Percentiles rank a stretch among this genome's conserved stretches.
Conservation (phyloP, 2,113 vertebrate genomes). For the Brevimyrus niger region DNA sequence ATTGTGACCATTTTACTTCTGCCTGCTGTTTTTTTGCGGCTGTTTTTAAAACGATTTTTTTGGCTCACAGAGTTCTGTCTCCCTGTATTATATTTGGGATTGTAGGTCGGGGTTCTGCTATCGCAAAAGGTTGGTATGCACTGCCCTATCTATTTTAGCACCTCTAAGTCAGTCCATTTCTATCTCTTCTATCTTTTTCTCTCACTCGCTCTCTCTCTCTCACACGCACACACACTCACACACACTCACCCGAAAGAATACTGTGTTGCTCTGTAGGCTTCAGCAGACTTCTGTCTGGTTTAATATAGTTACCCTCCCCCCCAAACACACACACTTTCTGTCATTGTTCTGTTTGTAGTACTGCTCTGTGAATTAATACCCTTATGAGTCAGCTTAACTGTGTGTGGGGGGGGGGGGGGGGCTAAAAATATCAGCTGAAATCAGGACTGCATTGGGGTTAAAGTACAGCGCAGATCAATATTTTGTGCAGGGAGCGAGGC, state of each 20-base stretch:
- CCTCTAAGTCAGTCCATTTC: slow-evolving; percentile 40
- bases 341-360: slow-evolving; percentile 39
- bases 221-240: slow-evolving; percentile 55
- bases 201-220: slow-evolving; percentile 69
- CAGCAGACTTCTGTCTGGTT: slow-evolving; percentile 56
- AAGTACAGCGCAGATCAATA: background rate
- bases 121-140: slow-evolving; percentile 99
- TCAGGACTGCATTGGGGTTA: background rate
- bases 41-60: slow-evolving; percentile 36
- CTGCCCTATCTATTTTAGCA: slow-evolving; percentile 93
- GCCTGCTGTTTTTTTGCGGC: background rate
- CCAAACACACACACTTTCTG: background rate
- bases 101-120: slow-evolving; percentile 98
- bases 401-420: background rate
- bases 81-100: slow-evolving; percentile 99
- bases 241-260: slow-evolving; percentile 38
- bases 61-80: slow-evolving; percentile 87
- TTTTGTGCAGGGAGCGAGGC: background rate
- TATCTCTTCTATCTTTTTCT: slow-evolving; percentile 37
- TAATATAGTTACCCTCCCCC: slow-evolving; percentile 48
- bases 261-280: slow-evolving; percentile 56
- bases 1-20: slow-evolving; percentile 8
- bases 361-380: background rate
- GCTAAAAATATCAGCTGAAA: background rate
- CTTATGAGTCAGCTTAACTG: slow-evolving; percentile 12